Percentiles rank a stretch among this genome's conserved stretches.
Evolutionary conservation across 2,888 invertebrate species (phyloP).

Genomic region (Drosophila neoperkinsi): DNA sequence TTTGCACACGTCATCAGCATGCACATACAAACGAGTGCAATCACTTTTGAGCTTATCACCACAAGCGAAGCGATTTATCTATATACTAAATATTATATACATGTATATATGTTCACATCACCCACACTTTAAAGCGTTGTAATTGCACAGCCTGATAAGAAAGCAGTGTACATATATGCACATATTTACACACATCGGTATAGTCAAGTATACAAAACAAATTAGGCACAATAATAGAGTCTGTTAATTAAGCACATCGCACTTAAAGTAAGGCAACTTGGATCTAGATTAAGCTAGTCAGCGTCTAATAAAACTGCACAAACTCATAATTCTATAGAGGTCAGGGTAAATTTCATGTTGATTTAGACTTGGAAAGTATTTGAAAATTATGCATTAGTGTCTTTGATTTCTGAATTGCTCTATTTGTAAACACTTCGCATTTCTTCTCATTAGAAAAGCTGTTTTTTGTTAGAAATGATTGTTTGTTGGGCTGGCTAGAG

Average conservation of each 20-base stretch:
- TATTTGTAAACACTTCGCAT: not conserved
- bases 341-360: not conserved
- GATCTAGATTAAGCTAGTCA: no score
- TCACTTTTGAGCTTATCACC: conserved; percentile 11
- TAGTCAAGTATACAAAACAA: not conserved
- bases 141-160: conserved; percentile 27
- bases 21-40: not conserved
- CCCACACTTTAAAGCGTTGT: not conserved
- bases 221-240: not conserved
- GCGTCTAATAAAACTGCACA: not conserved
- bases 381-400: no score
- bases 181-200: not conserved
- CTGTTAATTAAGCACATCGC: not conserved
- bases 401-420: not conserved
- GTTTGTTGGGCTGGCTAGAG: not conserved
- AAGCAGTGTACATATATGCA: not conserved
- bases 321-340: not conserved
- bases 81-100: not conserved
- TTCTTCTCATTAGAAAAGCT: not conserved
- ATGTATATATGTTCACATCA: not conserved
- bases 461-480: not conserved
- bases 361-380: no score
- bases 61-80: conserved; percentile 11
- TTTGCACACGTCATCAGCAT: not conserved
- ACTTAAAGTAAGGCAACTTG: not conserved